Evolutionary conservation across 2,113 vertebrate species (phyloP), one percentile per base, ranked within the genome.

Genomic region (Excalfactoria chinensis): DNA sequence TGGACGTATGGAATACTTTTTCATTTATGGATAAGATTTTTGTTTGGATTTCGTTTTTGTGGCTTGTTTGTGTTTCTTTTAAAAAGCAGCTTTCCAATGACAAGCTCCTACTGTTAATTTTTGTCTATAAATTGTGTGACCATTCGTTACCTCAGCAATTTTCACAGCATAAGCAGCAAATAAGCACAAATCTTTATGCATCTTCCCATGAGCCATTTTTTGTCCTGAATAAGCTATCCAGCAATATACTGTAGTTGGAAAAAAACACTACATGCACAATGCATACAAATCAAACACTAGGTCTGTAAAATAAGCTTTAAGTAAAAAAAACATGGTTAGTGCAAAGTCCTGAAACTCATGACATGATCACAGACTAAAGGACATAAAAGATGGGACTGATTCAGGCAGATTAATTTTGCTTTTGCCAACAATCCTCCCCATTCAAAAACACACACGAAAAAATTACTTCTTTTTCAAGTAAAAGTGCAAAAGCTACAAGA

Each of bases 351-450:
- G 96, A 92, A 98, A 98, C 95, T 97, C 95, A 98, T 98, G 98
- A 97, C 96, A 98, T 98, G 97, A 98, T 97, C 98, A 98, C 97
- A 98, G 98, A 98, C 97, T 98, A 98, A 98, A 98, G 97, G 98
- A 98, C 97, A 93, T 97, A 98, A 98, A 98, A 97, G 98, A 98
- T 98, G 98, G 98, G 98, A 98, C 96, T 98, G 98, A 98, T 98
- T 98, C 98, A 98, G 97, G 97, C 98, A 98, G 96, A 97, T 98
- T 98, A 98, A 98, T 98, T 98, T 98, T 97, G 97, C 97, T 98
- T 98, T 98, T 98, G 98, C 98, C 98, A 98, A 97, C 98, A 98
- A 98, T 98, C 98, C 95, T 98, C 97, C 98, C 98, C 98, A 98
- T 98, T 98, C 98, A 98, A 98, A 98, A 98, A 98, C 97, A 98